These are phyloP conservation scores for Dasypus novemcinctus DNA, from an alignment of 2,113 vertebrate species.

Conservation along the genomic window DNA sequence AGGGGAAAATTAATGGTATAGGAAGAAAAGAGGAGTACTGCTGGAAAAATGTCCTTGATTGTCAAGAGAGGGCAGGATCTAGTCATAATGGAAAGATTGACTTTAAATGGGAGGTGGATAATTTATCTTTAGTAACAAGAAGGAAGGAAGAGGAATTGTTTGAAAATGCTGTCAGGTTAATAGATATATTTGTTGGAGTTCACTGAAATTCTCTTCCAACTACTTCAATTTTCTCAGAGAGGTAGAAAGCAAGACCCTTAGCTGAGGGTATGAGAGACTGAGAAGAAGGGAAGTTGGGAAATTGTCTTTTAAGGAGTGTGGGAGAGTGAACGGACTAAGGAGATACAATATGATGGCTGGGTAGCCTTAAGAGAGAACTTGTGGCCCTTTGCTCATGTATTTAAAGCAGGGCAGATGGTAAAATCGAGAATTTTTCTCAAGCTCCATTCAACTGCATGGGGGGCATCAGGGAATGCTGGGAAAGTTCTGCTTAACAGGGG, in stretches of 20 bases:
- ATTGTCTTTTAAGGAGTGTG: not conserved
- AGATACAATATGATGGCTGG: not conserved
- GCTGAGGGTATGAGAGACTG: not conserved
- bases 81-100: not conserved
- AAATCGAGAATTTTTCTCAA: not conserved
- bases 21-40: not conserved
- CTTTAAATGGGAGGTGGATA: not conserved
- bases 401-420: not conserved
- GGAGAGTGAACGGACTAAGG: not conserved
- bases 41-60: not conserved
- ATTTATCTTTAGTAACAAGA: not conserved
- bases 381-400: not conserved
- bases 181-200: not conserved
- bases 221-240: not conserved
- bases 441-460: not conserved
- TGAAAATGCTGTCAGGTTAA: slow-evolving; percentile 15
- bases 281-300: not conserved
- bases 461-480: not conserved
- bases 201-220: not conserved
- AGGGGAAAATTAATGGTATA: rapidly evolving
- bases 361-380: not conserved
- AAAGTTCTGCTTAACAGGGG: not conserved
- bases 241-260: not conserved
- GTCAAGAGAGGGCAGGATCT: rapidly evolving
- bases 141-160: not conserved